Base-by-base conservation (phyloP, 2,888 invertebrate species). In the Geotrupes spiniger region DNA sequence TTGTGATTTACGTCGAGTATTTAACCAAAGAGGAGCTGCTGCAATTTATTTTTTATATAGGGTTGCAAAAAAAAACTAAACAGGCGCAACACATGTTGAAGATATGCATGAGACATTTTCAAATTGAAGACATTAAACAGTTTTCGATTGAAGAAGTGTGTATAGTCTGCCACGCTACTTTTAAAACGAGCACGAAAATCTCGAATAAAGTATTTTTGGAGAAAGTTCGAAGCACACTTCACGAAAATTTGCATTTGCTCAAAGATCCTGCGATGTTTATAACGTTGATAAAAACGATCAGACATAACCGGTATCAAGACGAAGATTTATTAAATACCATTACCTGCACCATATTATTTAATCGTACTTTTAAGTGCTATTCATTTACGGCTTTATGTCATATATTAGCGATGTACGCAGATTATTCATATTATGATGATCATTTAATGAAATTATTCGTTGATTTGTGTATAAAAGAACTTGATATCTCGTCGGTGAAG, bases 371-470 rank as follows among this genome's bases (percentile, higher is more conserved):
- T 33, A 41, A 65, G 25, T 55, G 52, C 51, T 74, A 73, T 52
- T 62, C 65, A 3, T 71, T 76, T 54, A 54, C 64, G n/a, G 62
- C 63, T 0, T 57, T 68, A 15, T 67, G 70, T 41, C 74, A 76
- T 53, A 66, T 76, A 27, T 57, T 76, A 54, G 69, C 71, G 5
- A 49, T 75, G 37, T 76, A 70, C 63, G 69, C 74, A 0, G 72
- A 73, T 56, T 66, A 65, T 45, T 57, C 66, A 27, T 68, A 71
- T 57, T 68, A 68, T 43, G 68, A 74, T 54, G 62, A 63, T 43
- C 51, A 59, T 14, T 54, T 73, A 29, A 45, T 73, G 2, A 52
- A 63, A 36, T 53, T 62, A 40, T 63, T 74, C 42, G 59, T 64
- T 2, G 51, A 55, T 28, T 62, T 62, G 50, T 62, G 68, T 21